phyloP scores from a whole-genome alignment of 2,888 invertebrate genomes.

The Drosophila nigritarsus region DNA sequence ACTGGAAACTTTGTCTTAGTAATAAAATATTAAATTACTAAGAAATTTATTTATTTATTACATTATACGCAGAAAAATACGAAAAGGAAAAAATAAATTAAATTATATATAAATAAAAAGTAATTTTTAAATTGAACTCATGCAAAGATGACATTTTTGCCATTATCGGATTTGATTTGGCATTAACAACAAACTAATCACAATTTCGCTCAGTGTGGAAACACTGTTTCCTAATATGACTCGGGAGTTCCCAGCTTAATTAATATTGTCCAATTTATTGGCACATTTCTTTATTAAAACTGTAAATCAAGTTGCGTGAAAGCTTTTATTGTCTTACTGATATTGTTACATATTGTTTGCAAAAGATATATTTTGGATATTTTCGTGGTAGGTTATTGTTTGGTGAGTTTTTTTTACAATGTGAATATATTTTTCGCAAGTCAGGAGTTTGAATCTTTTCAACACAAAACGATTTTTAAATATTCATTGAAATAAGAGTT shows the following conservation, averaged over 20 bases:
- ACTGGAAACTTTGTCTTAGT: neutral
- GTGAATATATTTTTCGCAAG: neutral
- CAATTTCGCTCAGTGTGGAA: neutral
- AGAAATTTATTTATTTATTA: neutral
- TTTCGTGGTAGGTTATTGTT: neutral
- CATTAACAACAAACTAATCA: neutral
- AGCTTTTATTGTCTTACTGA: neutral
- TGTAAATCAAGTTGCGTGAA: neutral
- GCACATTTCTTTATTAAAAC: neutral
- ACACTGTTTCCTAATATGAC: neutral
- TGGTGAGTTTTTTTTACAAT: too few relatives aligned
- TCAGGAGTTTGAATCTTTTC: neutral
- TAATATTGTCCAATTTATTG: neutral
- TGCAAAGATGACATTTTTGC: too few relatives aligned
- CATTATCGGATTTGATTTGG: neutral
- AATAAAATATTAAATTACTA: neutral
- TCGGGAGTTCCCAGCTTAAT: neutral
- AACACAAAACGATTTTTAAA: neutral
- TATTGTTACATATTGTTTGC: neutral
- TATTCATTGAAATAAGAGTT: neutral
- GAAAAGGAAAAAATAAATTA: too few relatives aligned
- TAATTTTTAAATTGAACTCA: too few relatives aligned
- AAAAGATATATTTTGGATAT: neutral
- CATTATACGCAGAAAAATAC: too few relatives aligned
- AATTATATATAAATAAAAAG: too few relatives aligned